These are phyloP conservation scores for Oncorhynchus keta DNA, from an alignment of 2,113 vertebrate species.

Conservation along the genomic window DNA sequence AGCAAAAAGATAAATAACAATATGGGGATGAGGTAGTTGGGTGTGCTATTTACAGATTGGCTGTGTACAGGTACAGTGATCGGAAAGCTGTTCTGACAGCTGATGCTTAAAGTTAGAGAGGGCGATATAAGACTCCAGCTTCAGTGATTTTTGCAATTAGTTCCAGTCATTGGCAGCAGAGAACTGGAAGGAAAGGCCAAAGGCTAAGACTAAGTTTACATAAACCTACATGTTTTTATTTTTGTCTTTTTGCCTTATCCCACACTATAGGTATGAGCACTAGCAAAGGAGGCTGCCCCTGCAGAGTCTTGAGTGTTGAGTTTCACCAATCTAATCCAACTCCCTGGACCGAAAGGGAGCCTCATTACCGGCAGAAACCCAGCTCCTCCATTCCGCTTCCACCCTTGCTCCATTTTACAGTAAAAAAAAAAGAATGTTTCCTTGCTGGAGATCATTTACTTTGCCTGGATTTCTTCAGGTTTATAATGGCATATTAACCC, in stretches of 20 bases:
- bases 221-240: not conserved
- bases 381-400: constrained; percentile 10
- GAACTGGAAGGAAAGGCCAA: no score
- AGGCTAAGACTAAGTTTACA: no score
- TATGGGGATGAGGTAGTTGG: no score
- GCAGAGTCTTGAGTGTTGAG: constrained; percentile 55
- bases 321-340: not conserved
- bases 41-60: no score
- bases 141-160: no score
- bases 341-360: constrained; percentile 53
- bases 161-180: no score
- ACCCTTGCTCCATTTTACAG: constrained; percentile 37
- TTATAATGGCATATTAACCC: constrained; percentile 34
- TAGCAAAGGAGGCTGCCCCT: constrained; percentile 77
- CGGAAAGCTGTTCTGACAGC: no score
- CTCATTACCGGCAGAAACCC: not conserved
- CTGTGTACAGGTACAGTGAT: no score
- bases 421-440: constrained; percentile 32
- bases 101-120: no score
- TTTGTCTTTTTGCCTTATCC: not conserved
- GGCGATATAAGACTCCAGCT: no score
- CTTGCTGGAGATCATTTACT: constrained; percentile 56
- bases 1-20: no score
- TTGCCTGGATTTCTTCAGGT: constrained; percentile 51
- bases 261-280: constrained; percentile 76